A percentile compares a stretch with the other conserved stretches of the same genome.
Evolutionary conservation across 2,797 vertebrate genomes (phyloP).

Genomic region (Toxotes lorentzi): DNA sequence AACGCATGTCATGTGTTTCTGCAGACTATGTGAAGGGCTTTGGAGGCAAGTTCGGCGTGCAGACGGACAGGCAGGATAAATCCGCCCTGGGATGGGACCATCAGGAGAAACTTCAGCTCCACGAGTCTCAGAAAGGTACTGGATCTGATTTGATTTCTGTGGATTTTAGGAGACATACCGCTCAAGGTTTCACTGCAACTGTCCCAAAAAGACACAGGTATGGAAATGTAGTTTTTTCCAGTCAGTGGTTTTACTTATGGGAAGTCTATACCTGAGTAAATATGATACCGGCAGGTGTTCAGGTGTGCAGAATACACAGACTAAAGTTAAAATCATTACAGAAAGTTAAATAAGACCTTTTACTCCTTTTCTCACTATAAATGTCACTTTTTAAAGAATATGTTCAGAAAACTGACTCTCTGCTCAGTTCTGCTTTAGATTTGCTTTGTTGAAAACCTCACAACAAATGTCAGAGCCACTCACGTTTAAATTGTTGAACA

Average conservation of each 20-base stretch:
- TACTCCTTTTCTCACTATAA: too few relatives aligned
- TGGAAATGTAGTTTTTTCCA: too few relatives aligned
- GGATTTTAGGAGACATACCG: neutral
- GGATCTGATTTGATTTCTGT: accelerated
- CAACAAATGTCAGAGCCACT: neutral
- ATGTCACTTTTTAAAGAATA: too few relatives aligned
- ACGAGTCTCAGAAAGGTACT: conserved; percentile 97
- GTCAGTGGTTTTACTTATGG: neutral
- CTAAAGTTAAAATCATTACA: too few relatives aligned
- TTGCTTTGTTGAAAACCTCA: neutral
- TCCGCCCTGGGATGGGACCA: conserved; percentile 98
- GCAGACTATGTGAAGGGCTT: conserved; percentile 96
- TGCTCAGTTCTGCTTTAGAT: neutral
- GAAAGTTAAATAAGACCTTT: too few relatives aligned
- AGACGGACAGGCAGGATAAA: conserved; percentile 97
- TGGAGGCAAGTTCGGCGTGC: conserved; percentile 96
- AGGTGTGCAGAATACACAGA: too few relatives aligned
- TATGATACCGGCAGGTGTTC: too few relatives aligned
- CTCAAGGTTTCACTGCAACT: too few relatives aligned
- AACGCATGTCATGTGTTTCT: neutral
- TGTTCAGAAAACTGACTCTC: neutral
- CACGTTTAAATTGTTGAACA: neutral
- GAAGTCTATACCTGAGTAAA: too few relatives aligned
- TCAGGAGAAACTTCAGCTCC: conserved; percentile 96
- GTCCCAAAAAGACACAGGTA: too few relatives aligned